A percentile compares a stretch with the other conserved stretches of the same genome.
Evolutionary conservation across 2,888 invertebrate genomes (phyloP).

Genomic region (Leucania comma): DNA sequence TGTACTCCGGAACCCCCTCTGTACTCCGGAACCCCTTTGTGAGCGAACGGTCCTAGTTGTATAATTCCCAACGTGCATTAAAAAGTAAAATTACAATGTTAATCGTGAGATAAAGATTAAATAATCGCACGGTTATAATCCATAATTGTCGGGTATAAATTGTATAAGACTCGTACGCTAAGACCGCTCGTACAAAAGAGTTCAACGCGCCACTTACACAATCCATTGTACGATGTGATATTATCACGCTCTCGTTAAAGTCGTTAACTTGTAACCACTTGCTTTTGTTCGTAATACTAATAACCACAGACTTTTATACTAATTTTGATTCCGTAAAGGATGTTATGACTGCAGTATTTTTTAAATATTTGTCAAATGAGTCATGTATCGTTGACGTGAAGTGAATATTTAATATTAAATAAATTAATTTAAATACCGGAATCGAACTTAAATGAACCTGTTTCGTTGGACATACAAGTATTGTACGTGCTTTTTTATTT

Average conservation of each 20-base stretch:
- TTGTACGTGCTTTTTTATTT: background rate
- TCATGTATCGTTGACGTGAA: constrained; percentile 6
- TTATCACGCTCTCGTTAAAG: constrained; percentile 38
- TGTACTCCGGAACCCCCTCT: too few relatives aligned
- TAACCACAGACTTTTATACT: background rate
- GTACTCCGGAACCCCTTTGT: too few relatives aligned
- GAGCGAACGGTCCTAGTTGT: constrained; percentile 9
- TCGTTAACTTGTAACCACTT: constrained; percentile 41
- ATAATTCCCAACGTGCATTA: constrained; percentile 9
- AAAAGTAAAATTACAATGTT: constrained; percentile 33
- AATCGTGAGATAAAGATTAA: constrained; percentile 59
- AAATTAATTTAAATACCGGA: background rate
- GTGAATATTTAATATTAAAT: constrained; percentile 3
- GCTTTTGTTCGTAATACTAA: constrained; percentile 23
- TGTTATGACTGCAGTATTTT: constrained; percentile 4
- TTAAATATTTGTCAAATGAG: constrained; percentile 18
- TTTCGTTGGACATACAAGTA: background rate
- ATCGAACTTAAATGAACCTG: background rate
- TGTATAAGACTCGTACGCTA: constrained; percentile 41
- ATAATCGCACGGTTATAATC: constrained; percentile 49
- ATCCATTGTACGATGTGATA: constrained; percentile 41
- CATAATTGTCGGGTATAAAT: constrained; percentile 46
- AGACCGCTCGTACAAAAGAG: constrained; percentile 72
- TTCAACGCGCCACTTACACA: constrained; percentile 73
- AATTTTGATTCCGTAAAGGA: constrained; percentile 19